Percentiles rank a stretch among this genome's conserved stretches.
Evolutionary conservation across 2,797 vertebrate genomes (phyloP).

Genomic region (Acrocephalus scirpaceus): DNA sequence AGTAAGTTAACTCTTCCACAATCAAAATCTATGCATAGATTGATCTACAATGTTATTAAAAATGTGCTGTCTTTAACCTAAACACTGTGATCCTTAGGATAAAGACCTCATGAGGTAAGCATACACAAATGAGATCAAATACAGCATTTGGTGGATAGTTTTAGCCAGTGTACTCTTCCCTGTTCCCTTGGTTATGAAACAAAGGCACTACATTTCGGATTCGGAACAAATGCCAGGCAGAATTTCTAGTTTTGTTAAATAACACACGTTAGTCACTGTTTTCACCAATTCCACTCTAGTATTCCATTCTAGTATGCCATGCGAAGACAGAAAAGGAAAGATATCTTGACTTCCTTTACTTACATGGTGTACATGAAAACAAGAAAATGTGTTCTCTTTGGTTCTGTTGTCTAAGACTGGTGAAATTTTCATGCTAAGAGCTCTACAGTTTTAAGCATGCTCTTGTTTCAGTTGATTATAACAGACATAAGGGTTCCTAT

Average conservation of each 20-base stretch:
- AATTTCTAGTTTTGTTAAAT: constrained; percentile 32
- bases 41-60: background rate
- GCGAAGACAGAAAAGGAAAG: background rate
- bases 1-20: background rate
- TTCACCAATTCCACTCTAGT: background rate
- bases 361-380: background rate
- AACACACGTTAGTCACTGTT: constrained; percentile 9
- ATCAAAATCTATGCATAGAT: background rate
- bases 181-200: constrained; percentile 7
- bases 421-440: constrained; percentile 74
- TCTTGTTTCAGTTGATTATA: constrained; percentile 66
- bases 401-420: constrained; percentile 28
- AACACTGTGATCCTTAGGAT: background rate
- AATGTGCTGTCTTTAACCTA: background rate
- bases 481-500: constrained; percentile 62
- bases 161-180: background rate
- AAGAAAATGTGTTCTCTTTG: constrained; percentile 6
- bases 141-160: background rate
- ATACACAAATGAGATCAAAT: background rate
- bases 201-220: background rate
- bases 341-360: constrained; percentile 28
- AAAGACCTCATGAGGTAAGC: background rate
- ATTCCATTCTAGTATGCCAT: background rate
- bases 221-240: background rate
- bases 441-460: constrained; percentile 15